Base-by-base conservation (phyloP, 2,888 invertebrate species). In the Drosophila atripex region DNA sequence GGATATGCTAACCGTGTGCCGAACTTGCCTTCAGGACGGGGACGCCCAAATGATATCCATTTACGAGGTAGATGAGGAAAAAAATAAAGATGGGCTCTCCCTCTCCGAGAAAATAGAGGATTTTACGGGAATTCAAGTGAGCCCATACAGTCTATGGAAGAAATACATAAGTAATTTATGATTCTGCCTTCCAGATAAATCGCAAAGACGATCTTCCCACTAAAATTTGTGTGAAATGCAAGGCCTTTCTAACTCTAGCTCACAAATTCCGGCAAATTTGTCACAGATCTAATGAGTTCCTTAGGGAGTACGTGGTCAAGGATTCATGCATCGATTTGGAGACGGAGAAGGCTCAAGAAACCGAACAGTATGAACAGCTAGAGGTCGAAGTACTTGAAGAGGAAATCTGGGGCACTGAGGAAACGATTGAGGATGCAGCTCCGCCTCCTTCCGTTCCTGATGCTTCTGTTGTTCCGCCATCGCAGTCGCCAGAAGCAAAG, bases 261-360 rank as follows among this genome's bases (percentile, higher is more conserved):
- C 85, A 90, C 63, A 91, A 90, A 53, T 92, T 92, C 72, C 89
- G 89, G 1, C 83, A 82, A 53, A 89, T 91, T 49, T 91, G 92
- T 38, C 87, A 89, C 41, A 90, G 88, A 45, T 91, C 92, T 0
- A 86, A 91, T 69, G 83, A 84, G 18, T 90, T 91, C 28, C 71
- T 91, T 2, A 78, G 86, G 8, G 86, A 89, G 47, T 91, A 87
- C 57, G 77, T 89, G 9, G 74, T 66, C 18, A 82, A 83, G 32
- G 65, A 65, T 6, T 69, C 76, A 14, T 18, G 55, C 1, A 53
- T 68, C 0, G 53, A 70, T 0, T 54, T 47, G 1, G 41, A 18
- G 3, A 23, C 45, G 1, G 47, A 66, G n/a, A 45, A 38, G 7
- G 12, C 45, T 1, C 32, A 7, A 7, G 57, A 68, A 18, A 30